Base-by-base conservation (phyloP, 2,113 vertebrate genomes). In the Cheilinus undulatus region DNA sequence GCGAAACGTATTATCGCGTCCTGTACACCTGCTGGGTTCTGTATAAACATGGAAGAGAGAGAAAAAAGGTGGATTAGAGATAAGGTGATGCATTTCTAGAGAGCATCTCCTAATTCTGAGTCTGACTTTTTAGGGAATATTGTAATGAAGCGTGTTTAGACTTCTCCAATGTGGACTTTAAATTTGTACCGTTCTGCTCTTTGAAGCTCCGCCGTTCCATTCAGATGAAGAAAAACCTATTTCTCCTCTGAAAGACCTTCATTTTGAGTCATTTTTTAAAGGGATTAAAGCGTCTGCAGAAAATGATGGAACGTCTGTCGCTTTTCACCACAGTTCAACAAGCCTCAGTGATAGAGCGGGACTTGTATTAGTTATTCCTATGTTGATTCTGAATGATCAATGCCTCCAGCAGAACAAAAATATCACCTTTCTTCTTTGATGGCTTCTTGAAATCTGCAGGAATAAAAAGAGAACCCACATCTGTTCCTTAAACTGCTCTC, bases 361-460 rank as follows among this genome's bases (percentile, higher is more conserved):
- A 87, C 90, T 93, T 84, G 69, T 87, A 86, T 89, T 88, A 89
- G 84, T 91, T 92, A 91, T 92, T 92, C 83, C 87, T 84, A 58
- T 81, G 85, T 89, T 90, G 91, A 92, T 90, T 89, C 68, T 66
- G 60, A 86, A 83, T 83, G 78, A 88, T 86, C 86, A 89, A 88
- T 90, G 88, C 76, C 43, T 68, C 45, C 32, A 59, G 66, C 65
- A 60, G 67, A 85, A 79, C 70, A 80, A 73, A 85, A 88, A 89
- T 57, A 63, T 76, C 71, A 69, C 72, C 42, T 77, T 68, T 49
- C 69, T 58, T 80, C 83, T 88, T 85, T 84, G 85, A 95, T 93
- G 93, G 95, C 94, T 94, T 93, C 94, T 89, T 93, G 93, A 96
- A 96, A 95, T 93, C 94, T 89, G 89, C 89, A 93, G 38, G 77